Conservation (phyloP, 2,797 vertebrate species). For the Pygocentrus nattereri region DNA sequence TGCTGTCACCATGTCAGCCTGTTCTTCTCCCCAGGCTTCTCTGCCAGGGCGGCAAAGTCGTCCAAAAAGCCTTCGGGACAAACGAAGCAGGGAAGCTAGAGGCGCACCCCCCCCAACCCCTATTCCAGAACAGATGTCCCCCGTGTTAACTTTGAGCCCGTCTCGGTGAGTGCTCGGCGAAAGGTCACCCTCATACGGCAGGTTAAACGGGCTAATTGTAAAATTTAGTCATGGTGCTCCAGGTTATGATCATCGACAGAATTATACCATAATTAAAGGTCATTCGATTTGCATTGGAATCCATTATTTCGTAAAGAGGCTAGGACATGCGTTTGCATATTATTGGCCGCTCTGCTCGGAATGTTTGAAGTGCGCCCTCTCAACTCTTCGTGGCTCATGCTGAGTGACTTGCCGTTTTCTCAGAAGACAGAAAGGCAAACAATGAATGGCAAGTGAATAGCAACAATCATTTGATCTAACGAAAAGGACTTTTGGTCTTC, state of each 20-base stretch:
- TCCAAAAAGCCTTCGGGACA: conserved; percentile 53
- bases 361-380: conserved; percentile 55
- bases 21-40: conserved; percentile 41
- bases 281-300: conserved; percentile 75
- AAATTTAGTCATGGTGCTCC: conserved; percentile 72
- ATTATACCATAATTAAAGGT: conserved; percentile 84
- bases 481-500: conserved; percentile 3
- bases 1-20: conserved; percentile 46
- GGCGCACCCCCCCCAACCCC: conserved; percentile 62
- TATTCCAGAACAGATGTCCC: conserved; percentile 79
- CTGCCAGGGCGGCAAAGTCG: conserved; percentile 46
- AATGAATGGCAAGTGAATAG: conserved; percentile 25
- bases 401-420: conserved; percentile 38
- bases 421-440: conserved; percentile 45
- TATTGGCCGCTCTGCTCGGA: conserved; percentile 51
- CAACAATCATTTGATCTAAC: conserved; percentile 33
- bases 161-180: conserved; percentile 75
- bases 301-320: conserved; percentile 60
- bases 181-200: conserved; percentile 85
- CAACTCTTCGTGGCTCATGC: conserved; percentile 28
- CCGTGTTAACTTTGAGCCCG: conserved; percentile 63
- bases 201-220: conserved; percentile 85
- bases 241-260: conserved; percentile 73
- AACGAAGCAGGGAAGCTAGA: conserved; percentile 61
- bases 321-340: conserved; percentile 56